Conservation (phyloP, 2,888 invertebrate genomes). For the Tetranychus truncatus region DNA sequence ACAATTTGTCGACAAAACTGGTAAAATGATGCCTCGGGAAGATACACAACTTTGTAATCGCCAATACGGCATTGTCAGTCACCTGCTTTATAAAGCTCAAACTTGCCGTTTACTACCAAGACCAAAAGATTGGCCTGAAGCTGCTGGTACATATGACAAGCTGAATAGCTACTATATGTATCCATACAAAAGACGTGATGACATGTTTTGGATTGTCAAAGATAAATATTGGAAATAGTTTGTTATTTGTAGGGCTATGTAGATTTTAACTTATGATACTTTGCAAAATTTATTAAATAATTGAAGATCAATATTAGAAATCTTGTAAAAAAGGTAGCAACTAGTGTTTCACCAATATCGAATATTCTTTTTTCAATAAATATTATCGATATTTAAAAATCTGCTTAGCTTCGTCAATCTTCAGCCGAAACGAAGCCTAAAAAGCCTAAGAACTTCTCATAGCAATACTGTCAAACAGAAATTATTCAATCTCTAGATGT, state of each 20-base stretch:
- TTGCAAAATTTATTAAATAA: not conserved
- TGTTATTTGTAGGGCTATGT: no score
- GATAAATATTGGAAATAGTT: not conserved
- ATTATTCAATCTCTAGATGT: no score
- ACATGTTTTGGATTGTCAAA: not conserved
- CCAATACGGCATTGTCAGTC: constrained; percentile 24
- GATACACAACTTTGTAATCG: constrained; percentile 30
- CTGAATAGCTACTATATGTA: not conserved
- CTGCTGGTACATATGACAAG: not conserved
- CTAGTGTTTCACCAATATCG: no score
- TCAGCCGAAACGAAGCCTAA: no score
- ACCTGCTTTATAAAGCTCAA: constrained; percentile 27
- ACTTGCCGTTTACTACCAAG: constrained; percentile 19
- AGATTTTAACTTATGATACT: no score
- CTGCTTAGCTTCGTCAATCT: no score
- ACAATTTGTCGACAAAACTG: constrained; percentile 33
- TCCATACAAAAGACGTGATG: not conserved
- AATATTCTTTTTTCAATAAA: no score
- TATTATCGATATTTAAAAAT: no score
- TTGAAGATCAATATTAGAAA: no score
- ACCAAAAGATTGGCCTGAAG: constrained; percentile 12
- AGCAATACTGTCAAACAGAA: no score
- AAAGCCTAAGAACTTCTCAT: no score
- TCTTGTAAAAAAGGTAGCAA: no score
- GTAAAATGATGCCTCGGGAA: constrained; percentile 31